phyloP scores from a whole-genome alignment of 2,888 invertebrate species.

The Ochropacha duplaris region DNA sequence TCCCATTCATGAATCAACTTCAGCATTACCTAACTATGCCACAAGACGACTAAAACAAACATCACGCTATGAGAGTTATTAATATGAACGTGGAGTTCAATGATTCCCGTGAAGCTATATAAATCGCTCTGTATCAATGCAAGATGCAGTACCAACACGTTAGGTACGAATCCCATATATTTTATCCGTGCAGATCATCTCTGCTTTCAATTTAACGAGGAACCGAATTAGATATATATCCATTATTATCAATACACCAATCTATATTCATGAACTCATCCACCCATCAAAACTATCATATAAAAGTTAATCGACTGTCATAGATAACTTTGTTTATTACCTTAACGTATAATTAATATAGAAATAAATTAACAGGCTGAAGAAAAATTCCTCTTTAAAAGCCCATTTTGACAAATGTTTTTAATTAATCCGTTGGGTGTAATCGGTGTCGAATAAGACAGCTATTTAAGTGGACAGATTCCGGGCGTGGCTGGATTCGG shows the following conservation, averaged over 20 bases:
- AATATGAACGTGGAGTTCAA: constrained; percentile 79
- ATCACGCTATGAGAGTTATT: constrained; percentile 73
- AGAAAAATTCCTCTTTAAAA: constrained; percentile 60
- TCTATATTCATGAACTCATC: constrained; percentile 53
- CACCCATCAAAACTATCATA: constrained; percentile 52
- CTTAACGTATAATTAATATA: constrained; percentile 60
- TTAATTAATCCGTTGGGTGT: constrained; percentile 74
- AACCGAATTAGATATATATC: constrained; percentile 55
- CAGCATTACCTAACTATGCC: constrained; percentile 76
- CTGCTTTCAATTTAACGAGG: constrained; percentile 42
- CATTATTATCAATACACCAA: constrained; percentile 50
- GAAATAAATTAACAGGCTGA: constrained; percentile 45
- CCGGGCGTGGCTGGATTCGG: constrained; percentile 59
- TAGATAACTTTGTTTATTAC: constrained; percentile 61
- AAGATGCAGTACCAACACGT: constrained; percentile 18
- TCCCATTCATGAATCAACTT: constrained; percentile 82
- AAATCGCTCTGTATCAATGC: constrained; percentile 60
- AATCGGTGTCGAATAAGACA: constrained; percentile 59
- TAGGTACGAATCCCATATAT: constrained; percentile 37
- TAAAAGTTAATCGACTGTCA: constrained; percentile 61
- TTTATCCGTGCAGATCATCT: constrained; percentile 47
- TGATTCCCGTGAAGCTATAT: constrained; percentile 67
- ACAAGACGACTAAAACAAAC: constrained; percentile 74
- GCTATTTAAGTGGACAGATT: constrained; percentile 67
- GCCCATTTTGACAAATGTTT: constrained; percentile 70